Percentiles rank a stretch among this genome's conserved stretches.
Conservation (phyloP, 2,113 vertebrate species). For the Scartelaos histophorus region DNA sequence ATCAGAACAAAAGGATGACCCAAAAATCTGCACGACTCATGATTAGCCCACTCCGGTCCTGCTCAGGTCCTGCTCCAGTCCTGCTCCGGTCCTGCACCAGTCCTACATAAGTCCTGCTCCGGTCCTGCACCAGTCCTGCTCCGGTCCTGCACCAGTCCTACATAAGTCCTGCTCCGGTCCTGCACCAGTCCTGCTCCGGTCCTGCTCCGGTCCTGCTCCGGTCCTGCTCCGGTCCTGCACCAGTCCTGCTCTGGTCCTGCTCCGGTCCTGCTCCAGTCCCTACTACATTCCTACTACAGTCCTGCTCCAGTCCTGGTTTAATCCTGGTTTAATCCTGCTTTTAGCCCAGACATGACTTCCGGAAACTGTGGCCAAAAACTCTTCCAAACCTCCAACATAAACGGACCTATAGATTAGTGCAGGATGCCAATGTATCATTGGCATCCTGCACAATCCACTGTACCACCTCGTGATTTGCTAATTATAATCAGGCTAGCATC, state of each 20-base stretch:
- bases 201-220: no score
- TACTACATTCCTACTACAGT: background rate
- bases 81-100: no score
- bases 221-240: background rate
- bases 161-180: background rate
- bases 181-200: background rate
- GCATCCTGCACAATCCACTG: background rate
- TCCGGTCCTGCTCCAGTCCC: no score
- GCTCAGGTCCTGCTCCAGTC: no score
- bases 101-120: background rate
- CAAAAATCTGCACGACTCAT: background rate
- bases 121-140: background rate
- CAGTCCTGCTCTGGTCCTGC: background rate
- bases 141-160: background rate
- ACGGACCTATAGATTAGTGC: no score
- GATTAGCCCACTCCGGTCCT: background rate
- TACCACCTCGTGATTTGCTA: background rate
- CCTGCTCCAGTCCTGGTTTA: background rate
- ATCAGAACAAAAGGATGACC: background rate
- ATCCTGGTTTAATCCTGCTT: background rate
- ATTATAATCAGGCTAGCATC: slow-evolving; percentile 50
- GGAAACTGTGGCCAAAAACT: no score
- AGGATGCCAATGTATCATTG: background rate
- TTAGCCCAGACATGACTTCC: no score
- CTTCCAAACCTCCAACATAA: no score